Evolutionary conservation across 1,140 invertebrate species (phyloP).

Genomic region (Leptinotarsa undecemlineata): DNA sequence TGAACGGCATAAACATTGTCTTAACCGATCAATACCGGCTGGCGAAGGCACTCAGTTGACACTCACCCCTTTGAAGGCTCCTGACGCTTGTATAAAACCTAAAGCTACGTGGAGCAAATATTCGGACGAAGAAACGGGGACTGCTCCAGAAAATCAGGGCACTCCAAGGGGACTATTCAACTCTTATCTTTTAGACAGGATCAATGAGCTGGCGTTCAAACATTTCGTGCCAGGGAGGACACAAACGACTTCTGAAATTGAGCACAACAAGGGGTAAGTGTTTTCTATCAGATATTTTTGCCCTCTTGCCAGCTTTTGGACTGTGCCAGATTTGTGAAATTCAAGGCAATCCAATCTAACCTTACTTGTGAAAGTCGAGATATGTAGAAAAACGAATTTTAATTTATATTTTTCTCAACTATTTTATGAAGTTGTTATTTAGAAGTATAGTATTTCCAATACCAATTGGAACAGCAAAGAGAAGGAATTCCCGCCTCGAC

Average conservation of each 20-base stretch:
- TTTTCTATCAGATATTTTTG: no score
- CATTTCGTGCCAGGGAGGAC: neutral
- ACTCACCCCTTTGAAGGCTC: conserved; percentile 45
- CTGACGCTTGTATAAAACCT: conserved; percentile 39
- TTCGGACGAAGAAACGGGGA: neutral
- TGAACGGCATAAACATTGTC: conserved; percentile 21
- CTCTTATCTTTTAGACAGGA: conserved; percentile 13
- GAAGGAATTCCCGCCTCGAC: no score
- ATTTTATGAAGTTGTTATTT: no score
- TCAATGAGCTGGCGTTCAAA: conserved; percentile 23
- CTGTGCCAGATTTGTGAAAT: no score
- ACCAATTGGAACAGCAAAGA: no score
- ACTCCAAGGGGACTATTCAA: conserved; percentile 11
- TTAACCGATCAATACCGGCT: neutral
- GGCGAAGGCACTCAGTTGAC: neutral
- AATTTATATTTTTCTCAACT: no score
- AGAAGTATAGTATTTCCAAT: no score
- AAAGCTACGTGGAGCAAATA: conserved; percentile 44
- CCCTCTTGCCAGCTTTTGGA: no score
- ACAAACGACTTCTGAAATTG: neutral
- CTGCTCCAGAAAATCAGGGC: neutral
- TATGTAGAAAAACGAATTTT: no score
- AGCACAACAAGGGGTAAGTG: neutral
- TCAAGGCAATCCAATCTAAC: no score
- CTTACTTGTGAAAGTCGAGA: no score